Base-by-base conservation (phyloP, 1,140 invertebrate genomes). In the Drosophila lowei region DNA sequence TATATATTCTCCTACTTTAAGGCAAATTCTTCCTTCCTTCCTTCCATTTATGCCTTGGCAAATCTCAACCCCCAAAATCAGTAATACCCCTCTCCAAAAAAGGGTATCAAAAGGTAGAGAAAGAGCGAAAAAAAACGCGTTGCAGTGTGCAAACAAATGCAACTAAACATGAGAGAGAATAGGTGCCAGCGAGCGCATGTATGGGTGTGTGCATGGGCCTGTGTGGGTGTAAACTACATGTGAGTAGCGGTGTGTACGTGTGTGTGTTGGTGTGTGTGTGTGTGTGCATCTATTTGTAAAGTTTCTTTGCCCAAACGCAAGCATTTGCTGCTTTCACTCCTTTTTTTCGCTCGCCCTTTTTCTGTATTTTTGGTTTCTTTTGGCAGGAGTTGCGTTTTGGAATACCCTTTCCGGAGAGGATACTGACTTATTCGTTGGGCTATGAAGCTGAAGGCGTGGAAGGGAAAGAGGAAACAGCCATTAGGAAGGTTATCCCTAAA, bases 291-390 rank as follows among this genome's bases (percentile, higher is more conserved):
- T 62, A 76, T 79, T 79, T 79, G 76, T 63, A 75, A 67, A 76
- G 63, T 77, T 72, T 84, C 62, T 76, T 67, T 84, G 44, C 52
- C 77, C 52, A 72, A 64, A 76, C 56, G 59, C 58, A 67, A 72
- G 62, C 65, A 57, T 75, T 64, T 84, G 65, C 48, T 52, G 23
- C 25, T 43, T 49, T 59, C 28, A 47, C 59, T 50, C 18, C 41
- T 42, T 42, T 62, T 56, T 47, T 16, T 42, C n/a, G 28, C 28
- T 38, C 54, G 44, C 21, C 41, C n/a, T 13, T 16, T 18, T 18
- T 2, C 18, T 18, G 18, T 18, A 18, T 18, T 18, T 18, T 18
- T 18, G 18, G 18, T 18, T 18, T 18, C 18, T 25, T 25, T 25
- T 25, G 23, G 23, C 23, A 5, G 23, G 23, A 25, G 23, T 25